Base-by-base conservation (phyloP, 2,888 invertebrate species). In the Melanophora roralis region DNA sequence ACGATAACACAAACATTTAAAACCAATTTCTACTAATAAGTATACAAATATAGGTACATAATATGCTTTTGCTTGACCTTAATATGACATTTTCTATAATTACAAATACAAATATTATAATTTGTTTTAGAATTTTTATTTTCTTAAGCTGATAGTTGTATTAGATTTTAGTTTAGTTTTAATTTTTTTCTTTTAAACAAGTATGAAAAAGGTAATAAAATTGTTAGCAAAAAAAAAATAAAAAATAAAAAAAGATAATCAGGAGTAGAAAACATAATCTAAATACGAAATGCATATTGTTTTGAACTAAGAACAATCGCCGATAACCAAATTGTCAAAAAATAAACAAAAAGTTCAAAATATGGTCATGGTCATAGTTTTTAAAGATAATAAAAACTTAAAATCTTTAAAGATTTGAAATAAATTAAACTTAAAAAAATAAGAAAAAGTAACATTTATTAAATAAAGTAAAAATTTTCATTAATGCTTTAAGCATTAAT, bases 11-110 rank as follows among this genome's bases (percentile, higher is more conserved):
- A 68, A 65, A 74, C n/a, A n/a, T n/a, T 21, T 38, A 34, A 62
- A 76, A 71, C 64, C 65, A 71, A 71, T 71, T 43, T 60, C 51
- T 71, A 71, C 59, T 36, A 65, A 71, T 65, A 71, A 36, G 49
- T 67, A 72, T 32, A 67, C 27, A 64, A 40, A 47, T 55, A 62
- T 16, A 47, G 40, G 49, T 51, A 32, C 4, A 47, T 40, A 19
- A 55, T 60, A 57, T 27, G 27, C 27, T 36, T 49, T 53, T 49
- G 8, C 49, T 53, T 55, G 47, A 38, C 53, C 32, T 53, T 34
- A 34, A 53, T 4, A 57, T 5, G 9, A 38, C n/a, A 57, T 16
- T 43, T 6, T 40, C 5, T 60, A 14, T 38, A 43, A 59, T 27
- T 57, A 38, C 23, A 49, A 23, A 51, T 51, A 65, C 65, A 65